phyloP scores from a whole-genome alignment of 2,113 vertebrate species.

The Aegithalos caudatus region DNA sequence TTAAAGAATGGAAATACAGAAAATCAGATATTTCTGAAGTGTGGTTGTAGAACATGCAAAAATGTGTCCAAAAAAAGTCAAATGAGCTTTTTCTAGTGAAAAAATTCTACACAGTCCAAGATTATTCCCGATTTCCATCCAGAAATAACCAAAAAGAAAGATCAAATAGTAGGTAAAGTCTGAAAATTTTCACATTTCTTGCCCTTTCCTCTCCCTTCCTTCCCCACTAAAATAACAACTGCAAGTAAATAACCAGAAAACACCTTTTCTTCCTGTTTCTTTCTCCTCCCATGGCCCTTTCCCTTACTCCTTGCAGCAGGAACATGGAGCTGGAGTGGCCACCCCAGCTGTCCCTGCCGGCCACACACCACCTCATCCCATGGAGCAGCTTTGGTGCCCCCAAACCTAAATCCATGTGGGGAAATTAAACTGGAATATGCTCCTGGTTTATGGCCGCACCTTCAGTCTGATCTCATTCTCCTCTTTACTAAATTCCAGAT shows the following conservation, averaged over 20 bases:
- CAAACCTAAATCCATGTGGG: fast-evolving
- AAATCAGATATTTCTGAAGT: no score
- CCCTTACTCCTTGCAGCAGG: neutral
- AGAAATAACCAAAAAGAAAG: neutral
- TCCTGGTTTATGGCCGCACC: neutral
- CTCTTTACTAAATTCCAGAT: neutral
- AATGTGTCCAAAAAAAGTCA: neutral
- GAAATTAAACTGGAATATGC: fast-evolving
- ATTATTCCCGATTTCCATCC: neutral
- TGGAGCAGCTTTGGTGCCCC: neutral
- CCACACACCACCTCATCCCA: neutral
- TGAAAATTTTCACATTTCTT: neutral
- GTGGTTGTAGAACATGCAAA: no score
- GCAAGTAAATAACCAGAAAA: neutral
- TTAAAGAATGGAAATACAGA: no score
- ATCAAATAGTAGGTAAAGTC: neutral
- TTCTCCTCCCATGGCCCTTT: neutral
- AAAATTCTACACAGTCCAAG: neutral
- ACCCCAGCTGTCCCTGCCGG: neutral
- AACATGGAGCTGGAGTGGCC: fast-evolving
- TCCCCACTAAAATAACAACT: neutral
- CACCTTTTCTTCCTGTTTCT: neutral
- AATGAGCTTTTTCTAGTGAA: neutral
- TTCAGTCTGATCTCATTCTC: neutral
- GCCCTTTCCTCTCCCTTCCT: neutral